phyloP scores from a whole-genome alignment of 2,113 vertebrate species.

The Narcine bancroftii region DNA sequence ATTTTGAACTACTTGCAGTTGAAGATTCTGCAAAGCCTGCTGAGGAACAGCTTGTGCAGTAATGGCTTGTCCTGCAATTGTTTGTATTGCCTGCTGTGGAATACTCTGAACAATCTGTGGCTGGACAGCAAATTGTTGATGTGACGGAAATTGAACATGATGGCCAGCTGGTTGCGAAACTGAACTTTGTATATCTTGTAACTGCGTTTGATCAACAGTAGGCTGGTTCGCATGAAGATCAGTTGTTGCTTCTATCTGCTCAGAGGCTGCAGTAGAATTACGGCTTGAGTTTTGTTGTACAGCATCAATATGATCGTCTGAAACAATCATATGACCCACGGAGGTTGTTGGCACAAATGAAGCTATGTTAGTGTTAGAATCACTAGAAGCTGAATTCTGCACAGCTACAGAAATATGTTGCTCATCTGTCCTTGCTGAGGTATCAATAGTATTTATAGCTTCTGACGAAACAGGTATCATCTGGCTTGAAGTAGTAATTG shows the following conservation, averaged over 20 bases:
- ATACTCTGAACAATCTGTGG: constrained; percentile 86
- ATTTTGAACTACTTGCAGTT: constrained; percentile 76
- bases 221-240: constrained; percentile 77
- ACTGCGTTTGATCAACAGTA: constrained; percentile 74
- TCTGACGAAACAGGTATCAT: constrained; percentile 74
- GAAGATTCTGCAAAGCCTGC: constrained; percentile 83
- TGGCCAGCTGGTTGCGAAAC: constrained; percentile 77
- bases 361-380: constrained; percentile 78
- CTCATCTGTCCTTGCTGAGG: constrained; percentile 76
- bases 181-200: constrained; percentile 80
- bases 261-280: constrained; percentile 58
- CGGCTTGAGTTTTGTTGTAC: constrained; percentile 76
- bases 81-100: constrained; percentile 73
- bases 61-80: constrained; percentile 70
- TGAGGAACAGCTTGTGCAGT: constrained; percentile 72
- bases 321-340: constrained; percentile 79
- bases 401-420: constrained; percentile 64
- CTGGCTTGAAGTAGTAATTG: constrained; percentile 64
- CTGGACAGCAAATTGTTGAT: constrained; percentile 72
- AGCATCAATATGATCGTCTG: constrained; percentile 76
- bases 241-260: constrained; percentile 73
- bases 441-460: constrained; percentile 74
- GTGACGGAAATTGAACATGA: constrained; percentile 85
- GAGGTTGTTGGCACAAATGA: constrained; percentile 94
- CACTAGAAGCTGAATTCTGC: constrained; percentile 59